These are phyloP conservation scores for Nowickia ferox DNA, from an alignment of 2,888 invertebrate species.

Conservation along the genomic window DNA sequence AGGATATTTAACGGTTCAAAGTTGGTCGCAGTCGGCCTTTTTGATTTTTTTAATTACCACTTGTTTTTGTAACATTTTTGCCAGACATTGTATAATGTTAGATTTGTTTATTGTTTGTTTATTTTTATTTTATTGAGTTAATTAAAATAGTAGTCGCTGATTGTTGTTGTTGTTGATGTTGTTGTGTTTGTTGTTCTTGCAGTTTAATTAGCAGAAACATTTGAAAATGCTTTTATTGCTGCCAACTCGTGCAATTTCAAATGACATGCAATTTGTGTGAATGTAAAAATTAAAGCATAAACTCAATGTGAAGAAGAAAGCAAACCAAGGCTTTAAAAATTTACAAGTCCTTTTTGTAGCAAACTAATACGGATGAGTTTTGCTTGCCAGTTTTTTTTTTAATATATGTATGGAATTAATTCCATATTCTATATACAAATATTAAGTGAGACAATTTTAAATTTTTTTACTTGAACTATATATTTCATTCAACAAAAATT, in stretches of 20 bases:
- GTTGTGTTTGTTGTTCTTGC: slow-evolving; percentile 16
- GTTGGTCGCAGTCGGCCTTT: no score
- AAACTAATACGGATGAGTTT: background rate
- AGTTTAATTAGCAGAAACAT: slow-evolving; percentile 55
- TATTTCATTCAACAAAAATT: no score
- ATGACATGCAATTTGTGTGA: slow-evolving; percentile 44
- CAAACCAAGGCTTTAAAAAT: background rate
- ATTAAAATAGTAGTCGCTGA: slow-evolving; percentile 42
- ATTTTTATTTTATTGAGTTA: slow-evolving; percentile 42
- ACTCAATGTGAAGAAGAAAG: background rate
- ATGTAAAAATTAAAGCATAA: background rate
- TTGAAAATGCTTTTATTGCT: slow-evolving; percentile 53
- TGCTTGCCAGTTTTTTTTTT: no score
- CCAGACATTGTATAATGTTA: background rate
- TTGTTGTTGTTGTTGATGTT: background rate
- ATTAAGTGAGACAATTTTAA: no score
- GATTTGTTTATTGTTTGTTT: slow-evolving; percentile 37
- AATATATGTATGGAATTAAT: no score
- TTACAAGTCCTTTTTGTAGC: background rate
- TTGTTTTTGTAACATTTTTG: background rate
- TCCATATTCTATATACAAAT: no score
- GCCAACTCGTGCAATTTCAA: slow-evolving; percentile 32
- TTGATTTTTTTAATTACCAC: no score
- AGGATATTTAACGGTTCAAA: no score
- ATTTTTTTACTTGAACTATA: no score